Evolutionary conservation across 2,888 invertebrate genomes (phyloP), one percentile per base, ranked within the genome.

Genomic region (Macaria notata): DNA sequence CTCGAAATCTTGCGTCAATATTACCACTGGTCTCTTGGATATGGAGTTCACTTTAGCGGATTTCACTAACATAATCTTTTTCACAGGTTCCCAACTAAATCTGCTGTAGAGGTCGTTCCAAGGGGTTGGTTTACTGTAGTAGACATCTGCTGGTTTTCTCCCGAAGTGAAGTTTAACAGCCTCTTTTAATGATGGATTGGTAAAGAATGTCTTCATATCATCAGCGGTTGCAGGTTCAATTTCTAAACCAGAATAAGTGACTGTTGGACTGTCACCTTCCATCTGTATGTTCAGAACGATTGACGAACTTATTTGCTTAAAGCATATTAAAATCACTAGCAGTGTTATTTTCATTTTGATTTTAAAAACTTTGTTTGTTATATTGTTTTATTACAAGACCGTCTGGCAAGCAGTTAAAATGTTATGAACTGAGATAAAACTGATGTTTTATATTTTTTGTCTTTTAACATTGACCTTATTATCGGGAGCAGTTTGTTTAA

Each of bases 61-160:
- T 71, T 80, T 78, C 41, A 82, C 62, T 3, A 72, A 62, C 9
- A 85, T 30, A 0, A 83, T 69, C 61, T 73, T 76, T 0, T 73
- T 70, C 0, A 88, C 76, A 66, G 79, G 76, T 56, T 86, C 81
- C 86, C 86, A 88, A 30, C 76, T 69, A 51, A 83, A 81, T 44
- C 55, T 76, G 49, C 78, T 74, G 59, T 84, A 88, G 3, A 88
- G 68, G 67, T 88, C 87, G 0, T 81, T 83, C 88, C 88, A 88
- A 0, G 86, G 88, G 0, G 88, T 88, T 0, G 88, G 88, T 49
- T 84, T 83, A 68, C 73, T 77, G 5, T 85, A 57, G 49, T 74
- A 88, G 0, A 79, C 72, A 4, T 71, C 68, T 3, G 60, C 78
- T 0, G 88, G 84, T 56, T 64, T 70, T 8, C 48, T 68, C 0